These are phyloP conservation scores for Aporophyla nigra DNA, from an alignment of 2,888 invertebrate genomes.

Conservation along the genomic window DNA sequence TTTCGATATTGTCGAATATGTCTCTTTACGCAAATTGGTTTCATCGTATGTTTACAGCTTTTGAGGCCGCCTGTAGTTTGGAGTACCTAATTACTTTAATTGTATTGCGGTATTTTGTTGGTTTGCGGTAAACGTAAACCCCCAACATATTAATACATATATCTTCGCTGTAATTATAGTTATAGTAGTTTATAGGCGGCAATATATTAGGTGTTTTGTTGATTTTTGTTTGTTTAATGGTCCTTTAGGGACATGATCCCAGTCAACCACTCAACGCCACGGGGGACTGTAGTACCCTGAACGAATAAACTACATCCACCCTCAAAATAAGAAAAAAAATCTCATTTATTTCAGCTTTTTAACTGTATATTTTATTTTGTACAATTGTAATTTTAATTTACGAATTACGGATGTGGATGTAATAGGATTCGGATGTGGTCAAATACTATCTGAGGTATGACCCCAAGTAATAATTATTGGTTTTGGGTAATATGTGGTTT, in stretches of 20 bases:
- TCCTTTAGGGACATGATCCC: neutral
- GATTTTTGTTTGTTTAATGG: neutral
- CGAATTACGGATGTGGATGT: too few species aligned
- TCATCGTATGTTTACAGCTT: conserved; percentile 12
- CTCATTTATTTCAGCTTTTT: too few species aligned
- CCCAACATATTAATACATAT: neutral
- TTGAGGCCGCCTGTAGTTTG: conserved; percentile 13
- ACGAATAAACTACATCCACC: too few species aligned
- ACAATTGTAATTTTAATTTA: too few species aligned
- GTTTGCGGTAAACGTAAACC: neutral
- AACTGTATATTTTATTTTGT: too few species aligned
- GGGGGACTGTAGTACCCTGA: too few species aligned
- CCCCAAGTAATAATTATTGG: too few species aligned
- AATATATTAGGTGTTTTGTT: neutral
- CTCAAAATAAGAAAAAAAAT: too few species aligned
- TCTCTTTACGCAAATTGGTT: conserved; percentile 43
- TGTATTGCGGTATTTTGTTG: conserved; percentile 11
- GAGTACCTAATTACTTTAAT: conserved; percentile 39
- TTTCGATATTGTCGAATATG: conserved; percentile 14
- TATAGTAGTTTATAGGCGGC: neutral
- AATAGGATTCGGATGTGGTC: too few species aligned
- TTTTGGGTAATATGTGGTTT: neutral
- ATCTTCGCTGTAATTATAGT: neutral
- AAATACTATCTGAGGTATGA: too few species aligned
- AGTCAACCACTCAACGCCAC: too few species aligned